Evolutionary conservation across 1,140 invertebrate genomes (phyloP), one percentile per base, ranked within the genome.

Genomic region (Belonocnema kinseyi): DNA sequence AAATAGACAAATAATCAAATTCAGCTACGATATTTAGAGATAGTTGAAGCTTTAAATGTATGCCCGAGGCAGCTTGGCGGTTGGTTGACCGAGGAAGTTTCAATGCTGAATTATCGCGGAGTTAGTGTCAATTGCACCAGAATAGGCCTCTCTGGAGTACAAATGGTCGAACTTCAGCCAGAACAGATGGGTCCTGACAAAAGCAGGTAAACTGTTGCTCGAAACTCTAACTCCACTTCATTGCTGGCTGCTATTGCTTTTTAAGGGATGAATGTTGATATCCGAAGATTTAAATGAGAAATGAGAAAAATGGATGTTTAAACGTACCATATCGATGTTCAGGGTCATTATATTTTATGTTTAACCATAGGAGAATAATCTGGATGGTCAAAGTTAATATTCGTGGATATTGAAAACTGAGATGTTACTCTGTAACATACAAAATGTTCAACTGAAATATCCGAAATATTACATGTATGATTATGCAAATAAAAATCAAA

Each of bases 61-160:
- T 66, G 61, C 61, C 26, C 61, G 40, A 40, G 61, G 61, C 61
- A 66, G 61, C 40, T 66, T 66, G 61, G 26, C 33, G 61, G 61
- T 66, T 66, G 26, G 61, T 66, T 66, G 33, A 33, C 40, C 40
- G 13, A 40, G 26, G 5, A 66, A 66, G 61, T 66, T 66, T 40
- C 61, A 66, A 66, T 66, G 26, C 26, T n/a, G 61, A 66, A 56
- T 56, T 56, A 21, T 66, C 33, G 61, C 40, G 26, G 21, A 66
- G 61, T 66, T 66, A 40, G 61, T 66, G 61, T 66, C 61, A 66
- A 66, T 66, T 66, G 61, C 61, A 66, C 26, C 33, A 33, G 40
- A 66, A 66, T 66, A 66, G 40, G 61, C 61, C 61, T 66, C 61
- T 66, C 61, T 40, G 21, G 61, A 66, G 61, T 66, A 66, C 61